phyloP scores from a whole-genome alignment of 2,797 vertebrate genomes.

The Manis pentadactyla region DNA sequence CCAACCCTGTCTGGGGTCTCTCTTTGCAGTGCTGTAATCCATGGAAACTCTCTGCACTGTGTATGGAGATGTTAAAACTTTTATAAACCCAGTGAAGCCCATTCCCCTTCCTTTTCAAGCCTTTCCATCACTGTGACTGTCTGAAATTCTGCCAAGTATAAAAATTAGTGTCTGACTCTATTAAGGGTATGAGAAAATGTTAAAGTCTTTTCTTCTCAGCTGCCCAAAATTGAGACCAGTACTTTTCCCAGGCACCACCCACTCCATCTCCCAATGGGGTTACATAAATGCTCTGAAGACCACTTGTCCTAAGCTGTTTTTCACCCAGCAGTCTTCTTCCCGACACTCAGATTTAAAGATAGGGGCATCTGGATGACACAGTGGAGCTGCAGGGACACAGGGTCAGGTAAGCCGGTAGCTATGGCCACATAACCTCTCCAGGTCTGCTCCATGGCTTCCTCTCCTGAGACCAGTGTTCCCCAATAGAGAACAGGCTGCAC shows the following conservation, averaged over 20 bases:
- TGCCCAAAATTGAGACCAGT: constrained; percentile 39
- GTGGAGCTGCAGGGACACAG: not conserved
- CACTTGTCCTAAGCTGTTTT: not conserved
- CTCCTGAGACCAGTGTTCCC: not conserved
- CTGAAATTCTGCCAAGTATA: constrained; percentile 64
- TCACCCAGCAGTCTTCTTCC: not conserved
- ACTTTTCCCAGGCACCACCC: constrained; percentile 26
- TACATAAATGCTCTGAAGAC: not conserved
- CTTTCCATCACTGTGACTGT: constrained; percentile 62
- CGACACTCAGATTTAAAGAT: constrained; percentile 22
- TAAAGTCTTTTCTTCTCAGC: constrained; percentile 48
- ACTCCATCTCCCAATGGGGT: not conserved
- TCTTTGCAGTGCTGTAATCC: not conserved
- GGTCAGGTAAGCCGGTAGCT: not conserved
- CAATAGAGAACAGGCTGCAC: not conserved
- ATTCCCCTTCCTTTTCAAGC: constrained; percentile 5
- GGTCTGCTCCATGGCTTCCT: constrained; percentile 14
- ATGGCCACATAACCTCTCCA: not conserved
- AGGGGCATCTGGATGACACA: not conserved
- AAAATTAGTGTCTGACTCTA: constrained; percentile 53
- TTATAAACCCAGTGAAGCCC: not conserved
- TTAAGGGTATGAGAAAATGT: constrained; percentile 39
- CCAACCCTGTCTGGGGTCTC: not conserved
- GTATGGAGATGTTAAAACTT: not conserved
- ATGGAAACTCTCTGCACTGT: not conserved